A percentile compares a stretch with the other conserved stretches of the same genome.
These are phyloP conservation scores for Merluccius polli DNA, from an alignment of 2,797 vertebrate species.

Conservation along the genomic window DNA sequence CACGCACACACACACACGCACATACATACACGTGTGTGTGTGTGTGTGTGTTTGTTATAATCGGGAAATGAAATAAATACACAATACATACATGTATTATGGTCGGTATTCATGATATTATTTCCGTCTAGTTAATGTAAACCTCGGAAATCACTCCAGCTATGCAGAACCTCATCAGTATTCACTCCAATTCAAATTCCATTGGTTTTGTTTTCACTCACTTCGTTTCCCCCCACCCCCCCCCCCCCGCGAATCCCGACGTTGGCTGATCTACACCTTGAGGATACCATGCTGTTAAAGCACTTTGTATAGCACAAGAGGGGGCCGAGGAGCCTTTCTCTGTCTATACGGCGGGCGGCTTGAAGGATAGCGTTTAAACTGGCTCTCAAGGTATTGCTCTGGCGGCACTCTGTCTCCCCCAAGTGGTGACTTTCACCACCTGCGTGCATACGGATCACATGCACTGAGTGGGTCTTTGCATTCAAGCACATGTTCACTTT, in stretches of 20 bases:
- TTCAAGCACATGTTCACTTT: background rate
- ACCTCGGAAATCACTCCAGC: too few species aligned
- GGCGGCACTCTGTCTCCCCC: slow-evolving; percentile 68
- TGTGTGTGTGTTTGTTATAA: background rate
- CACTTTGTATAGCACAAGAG: slow-evolving; percentile 26
- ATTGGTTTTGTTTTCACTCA: background rate
- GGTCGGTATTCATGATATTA: too few species aligned
- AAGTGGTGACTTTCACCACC: slow-evolving; percentile 46
- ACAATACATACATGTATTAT: too few species aligned
- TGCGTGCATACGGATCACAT: background rate
- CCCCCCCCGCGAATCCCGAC: background rate
- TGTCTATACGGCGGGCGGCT: slow-evolving; percentile 18
- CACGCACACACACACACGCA: too few species aligned
- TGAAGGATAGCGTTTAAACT: slow-evolving; percentile 5
- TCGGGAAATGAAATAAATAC: background rate
- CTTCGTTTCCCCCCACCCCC: background rate
- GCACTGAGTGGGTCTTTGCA: background rate
- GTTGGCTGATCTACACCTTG: background rate
- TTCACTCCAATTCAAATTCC: too few species aligned
- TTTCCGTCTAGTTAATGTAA: too few species aligned
- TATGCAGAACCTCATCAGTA: too few species aligned
- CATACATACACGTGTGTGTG: background rate
- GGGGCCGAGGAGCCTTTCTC: slow-evolving; percentile 28
- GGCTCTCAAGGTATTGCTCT: slow-evolving; percentile 49
- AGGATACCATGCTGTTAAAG: slow-evolving; percentile 19